A percentile compares a stretch with the other conserved stretches of the same genome.
phyloP scores from a whole-genome alignment of 2,888 invertebrate species.

The Ecliptopera silaceata region DNA sequence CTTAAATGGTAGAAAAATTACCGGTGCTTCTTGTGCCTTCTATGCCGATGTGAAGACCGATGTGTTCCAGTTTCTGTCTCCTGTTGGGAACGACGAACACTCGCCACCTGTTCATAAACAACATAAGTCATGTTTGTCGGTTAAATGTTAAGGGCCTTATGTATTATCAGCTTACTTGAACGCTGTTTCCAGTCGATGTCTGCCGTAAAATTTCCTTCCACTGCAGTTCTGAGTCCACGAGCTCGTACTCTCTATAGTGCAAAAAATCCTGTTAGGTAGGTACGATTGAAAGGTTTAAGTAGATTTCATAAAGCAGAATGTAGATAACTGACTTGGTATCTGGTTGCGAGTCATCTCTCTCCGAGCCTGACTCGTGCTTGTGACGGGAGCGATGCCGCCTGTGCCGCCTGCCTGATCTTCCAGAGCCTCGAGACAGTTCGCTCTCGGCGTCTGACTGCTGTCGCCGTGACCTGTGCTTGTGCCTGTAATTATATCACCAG shows the following conservation, averaged over 20 bases:
- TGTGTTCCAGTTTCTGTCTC: constrained; percentile 78
- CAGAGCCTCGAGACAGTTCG: constrained; percentile 93
- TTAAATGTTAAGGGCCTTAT: not conserved
- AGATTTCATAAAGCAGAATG: too few relatives aligned
- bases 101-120: constrained; percentile 83
- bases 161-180: constrained; percentile 62
- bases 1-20: constrained; percentile 41
- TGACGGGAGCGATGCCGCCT: constrained; percentile 89
- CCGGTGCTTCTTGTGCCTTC: constrained; percentile 84
- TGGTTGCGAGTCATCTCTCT: constrained; percentile 85
- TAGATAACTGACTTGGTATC: constrained; percentile 71
- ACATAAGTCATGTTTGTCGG: not conserved
- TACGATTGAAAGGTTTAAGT: not conserved
- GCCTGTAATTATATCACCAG: constrained; percentile 57
- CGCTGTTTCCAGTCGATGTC: constrained; percentile 80
- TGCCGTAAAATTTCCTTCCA: constrained; percentile 94
- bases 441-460: constrained; percentile 95
- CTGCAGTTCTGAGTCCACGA: constrained; percentile 94
- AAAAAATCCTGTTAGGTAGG: not conserved
- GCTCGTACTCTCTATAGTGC: constrained; percentile 83
- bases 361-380: constrained; percentile 89
- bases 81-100: constrained; percentile 84
- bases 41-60: constrained; percentile 83
- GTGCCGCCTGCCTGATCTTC: constrained; percentile 89
- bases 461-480: constrained; percentile 90